Base-by-base conservation (phyloP, 2,797 vertebrate species). In the Lycodopsis pacificus region DNA sequence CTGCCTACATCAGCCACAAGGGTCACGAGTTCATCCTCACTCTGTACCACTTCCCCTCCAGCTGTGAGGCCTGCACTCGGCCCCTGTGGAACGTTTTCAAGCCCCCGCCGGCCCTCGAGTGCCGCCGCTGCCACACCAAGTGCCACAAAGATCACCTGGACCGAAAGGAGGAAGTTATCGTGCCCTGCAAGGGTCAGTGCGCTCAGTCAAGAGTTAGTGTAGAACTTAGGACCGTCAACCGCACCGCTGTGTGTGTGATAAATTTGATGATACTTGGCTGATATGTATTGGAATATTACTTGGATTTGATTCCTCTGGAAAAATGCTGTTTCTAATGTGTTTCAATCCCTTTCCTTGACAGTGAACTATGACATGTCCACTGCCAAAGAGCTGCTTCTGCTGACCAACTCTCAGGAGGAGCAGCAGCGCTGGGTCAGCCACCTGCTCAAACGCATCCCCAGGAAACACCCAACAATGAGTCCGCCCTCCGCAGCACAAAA, bases 71-170 rank as follows among this genome's bases (percentile, higher is more conserved):
- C 32, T 99, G 98, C 79, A 93, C 97, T 48, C 96, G 97, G 68
- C 98, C 97, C 0, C 86, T 99, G 78, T 99, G 97, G 98, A 89
- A 98, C 32, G 96, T 99, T 93, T 99, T 99, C 84, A 99, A 97
- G 86, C 98, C 98, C 11, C 98, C 98, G 48, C 95, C 97, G 42
- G 98, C 98, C 56, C 89, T 99, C 1, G 98, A 99, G 94, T 99
- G 98, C 86, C 96, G 97, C 34, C 96, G 97, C 92, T 99, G 98
- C 93, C 97, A 97, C 87, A 95, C 96, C 75, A 99, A 99, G 88
- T 99, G 97, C 93, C 98, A 99, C 89, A 99, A 98, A 90, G 98
- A 99, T 81, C 98, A 99, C 89, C 95, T 99, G 94, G 97, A 98
- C 89, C 96, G 84, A 79, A 98, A 97, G 79, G 98, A 99, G 86